phyloP scores from a whole-genome alignment of 2,113 vertebrate species.

The Typhlomys cinereus region DNA sequence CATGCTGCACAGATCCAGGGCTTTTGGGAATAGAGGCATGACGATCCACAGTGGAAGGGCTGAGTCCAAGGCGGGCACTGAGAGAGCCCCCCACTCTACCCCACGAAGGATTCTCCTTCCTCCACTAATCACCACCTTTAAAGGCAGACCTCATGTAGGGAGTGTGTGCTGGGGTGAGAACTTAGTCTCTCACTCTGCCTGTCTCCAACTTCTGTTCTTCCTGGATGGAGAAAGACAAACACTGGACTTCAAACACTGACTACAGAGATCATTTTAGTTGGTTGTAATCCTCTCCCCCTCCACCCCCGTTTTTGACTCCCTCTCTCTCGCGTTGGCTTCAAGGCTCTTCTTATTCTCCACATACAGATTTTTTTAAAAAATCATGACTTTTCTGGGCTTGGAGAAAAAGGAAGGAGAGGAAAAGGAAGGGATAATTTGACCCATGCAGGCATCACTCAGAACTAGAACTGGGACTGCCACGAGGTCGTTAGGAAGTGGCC shows the following conservation, averaged over 20 bases:
- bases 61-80: neutral
- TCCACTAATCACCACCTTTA: neutral
- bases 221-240: neutral
- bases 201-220: neutral
- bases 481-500: too few relatives aligned
- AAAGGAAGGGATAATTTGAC: neutral
- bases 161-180: neutral
- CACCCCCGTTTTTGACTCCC: neutral
- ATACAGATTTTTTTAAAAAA: slow-evolving; percentile 1
- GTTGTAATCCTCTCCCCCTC: neutral
- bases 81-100: neutral
- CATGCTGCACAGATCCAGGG: neutral
- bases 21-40: neutral
- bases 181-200: neutral
- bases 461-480: neutral
- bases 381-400: neutral
- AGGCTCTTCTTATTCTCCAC: neutral
- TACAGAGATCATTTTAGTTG: neutral
- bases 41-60: neutral
- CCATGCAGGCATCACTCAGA: neutral
- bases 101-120: neutral
- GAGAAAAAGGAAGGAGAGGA: neutral
- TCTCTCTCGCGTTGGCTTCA: neutral
- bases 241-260: neutral
- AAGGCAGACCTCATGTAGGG: neutral